These are phyloP conservation scores for Caenorhabditis sp. DNA, from an alignment of 2,888 invertebrate genomes.

Conservation along the genomic window DNA sequence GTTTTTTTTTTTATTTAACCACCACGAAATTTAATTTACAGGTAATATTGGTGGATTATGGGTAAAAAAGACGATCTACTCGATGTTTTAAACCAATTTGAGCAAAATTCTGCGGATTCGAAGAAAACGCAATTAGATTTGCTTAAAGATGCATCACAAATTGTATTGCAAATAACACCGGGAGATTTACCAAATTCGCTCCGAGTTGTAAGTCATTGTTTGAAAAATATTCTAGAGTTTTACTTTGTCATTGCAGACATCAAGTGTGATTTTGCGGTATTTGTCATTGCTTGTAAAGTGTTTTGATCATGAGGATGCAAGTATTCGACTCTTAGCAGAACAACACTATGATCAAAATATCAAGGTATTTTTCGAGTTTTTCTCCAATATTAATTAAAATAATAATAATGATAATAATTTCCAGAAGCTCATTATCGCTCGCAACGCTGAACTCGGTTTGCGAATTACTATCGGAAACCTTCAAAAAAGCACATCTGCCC, in stretches of 20 bases:
- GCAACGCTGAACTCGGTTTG: background rate
- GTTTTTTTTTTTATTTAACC: too few relatives aligned
- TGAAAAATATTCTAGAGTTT: too few relatives aligned
- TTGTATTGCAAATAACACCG: too few relatives aligned
- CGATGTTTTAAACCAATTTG: background rate
- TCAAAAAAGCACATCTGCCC: background rate
- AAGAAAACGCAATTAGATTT: slow-evolving; percentile 9
- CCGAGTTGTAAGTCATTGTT: slow-evolving; percentile 16
- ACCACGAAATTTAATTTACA: too few relatives aligned
- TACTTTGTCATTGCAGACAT: slow-evolving; percentile 4
- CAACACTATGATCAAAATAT: slow-evolving; percentile 26
- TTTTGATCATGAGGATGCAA: slow-evolving; percentile 19
- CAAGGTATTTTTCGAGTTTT: too few relatives aligned
- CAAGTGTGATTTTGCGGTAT: background rate
- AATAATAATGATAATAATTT: too few relatives aligned
- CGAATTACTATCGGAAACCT: background rate
- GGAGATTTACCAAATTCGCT: slow-evolving; percentile 9
- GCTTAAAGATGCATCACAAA: background rate
- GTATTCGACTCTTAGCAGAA: slow-evolving; percentile 29
- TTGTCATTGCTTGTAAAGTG: slow-evolving; percentile 13
- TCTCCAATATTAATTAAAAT: too few relatives aligned
- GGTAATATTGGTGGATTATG: background rate
- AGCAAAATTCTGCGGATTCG: background rate
- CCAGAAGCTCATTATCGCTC: background rate
- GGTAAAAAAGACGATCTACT: background rate